Conservation (phyloP, 2,113 vertebrate genomes). For the Percina caprodes region DNA sequence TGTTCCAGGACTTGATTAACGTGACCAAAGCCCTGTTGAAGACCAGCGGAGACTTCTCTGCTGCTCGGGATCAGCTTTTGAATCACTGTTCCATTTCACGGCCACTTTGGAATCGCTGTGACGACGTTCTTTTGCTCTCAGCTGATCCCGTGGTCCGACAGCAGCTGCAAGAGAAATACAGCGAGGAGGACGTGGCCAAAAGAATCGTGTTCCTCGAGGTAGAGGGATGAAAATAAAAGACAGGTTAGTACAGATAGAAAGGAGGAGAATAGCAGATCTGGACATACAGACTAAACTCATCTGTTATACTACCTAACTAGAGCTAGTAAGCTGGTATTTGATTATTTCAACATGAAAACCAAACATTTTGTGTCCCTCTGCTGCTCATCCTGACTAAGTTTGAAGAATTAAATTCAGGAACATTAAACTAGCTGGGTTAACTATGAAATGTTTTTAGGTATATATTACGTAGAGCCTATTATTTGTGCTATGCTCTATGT, state of each 20-base stretch:
- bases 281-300: background rate
- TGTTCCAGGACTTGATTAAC: slow-evolving; percentile 79
- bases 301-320: background rate
- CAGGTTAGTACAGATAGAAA: background rate
- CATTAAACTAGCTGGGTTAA: background rate
- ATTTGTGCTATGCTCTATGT: background rate
- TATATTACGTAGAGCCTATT: background rate
- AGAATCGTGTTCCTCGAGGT: slow-evolving; percentile 75
- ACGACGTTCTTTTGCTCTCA: slow-evolving; percentile 72
- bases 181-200: slow-evolving; percentile 70
- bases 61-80: slow-evolving; percentile 82
- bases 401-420: background rate
- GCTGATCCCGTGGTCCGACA: slow-evolving; percentile 31
- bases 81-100: slow-evolving; percentile 19
- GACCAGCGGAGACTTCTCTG: slow-evolving; percentile 88
- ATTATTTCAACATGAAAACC: background rate
- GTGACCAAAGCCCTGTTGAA: slow-evolving; percentile 92
- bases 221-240: slow-evolving; percentile 47
- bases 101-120: slow-evolving; percentile 68
- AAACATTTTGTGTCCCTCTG: background rate
- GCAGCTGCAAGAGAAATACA: slow-evolving; percentile 75
- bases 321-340: background rate
- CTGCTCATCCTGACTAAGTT: background rate
- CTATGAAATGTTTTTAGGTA: background rate
- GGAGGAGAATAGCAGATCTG: background rate